These are phyloP conservation scores for Platyscapa corneri DNA, from an alignment of 1,140 invertebrate genomes.

Conservation along the genomic window DNA sequence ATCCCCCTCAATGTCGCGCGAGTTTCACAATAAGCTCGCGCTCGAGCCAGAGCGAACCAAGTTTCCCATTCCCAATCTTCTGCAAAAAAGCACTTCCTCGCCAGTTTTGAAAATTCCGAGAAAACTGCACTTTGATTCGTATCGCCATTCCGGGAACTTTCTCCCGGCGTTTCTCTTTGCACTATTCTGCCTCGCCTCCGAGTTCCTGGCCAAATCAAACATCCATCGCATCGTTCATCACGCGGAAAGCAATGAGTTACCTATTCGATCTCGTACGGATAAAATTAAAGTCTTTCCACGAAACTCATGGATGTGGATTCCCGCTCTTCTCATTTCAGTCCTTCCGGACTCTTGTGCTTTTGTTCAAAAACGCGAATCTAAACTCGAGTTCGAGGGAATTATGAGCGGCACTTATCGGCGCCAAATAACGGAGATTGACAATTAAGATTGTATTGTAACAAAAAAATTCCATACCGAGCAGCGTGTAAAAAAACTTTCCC, in stretches of 20 bases:
- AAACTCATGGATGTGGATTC: background rate
- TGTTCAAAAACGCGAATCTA: background rate
- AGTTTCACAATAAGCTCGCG: too few species aligned
- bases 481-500: too few species aligned
- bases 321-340: background rate
- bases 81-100: background rate
- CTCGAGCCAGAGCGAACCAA: too few species aligned
- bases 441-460: too few species aligned
- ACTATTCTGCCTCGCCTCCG: background rate
- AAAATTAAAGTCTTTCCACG: background rate
- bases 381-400: background rate
- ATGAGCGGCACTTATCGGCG: background rate
- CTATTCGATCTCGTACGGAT: conserved; percentile 7
- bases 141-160: conserved; percentile 33
- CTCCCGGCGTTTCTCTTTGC: conserved; percentile 34
- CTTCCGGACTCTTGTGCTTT: background rate
- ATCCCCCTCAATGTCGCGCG: too few species aligned
- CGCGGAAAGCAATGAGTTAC: conserved; percentile 4
- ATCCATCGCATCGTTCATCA: conserved; percentile 18
- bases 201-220: background rate
- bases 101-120: conserved; percentile 25
- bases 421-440: too few species aligned
- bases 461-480: too few species aligned
- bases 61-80: too few species aligned
- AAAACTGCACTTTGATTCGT: conserved; percentile 36